Percentiles rank a stretch among this genome's conserved stretches.
These are phyloP conservation scores for Apocrypta bakeri DNA, from an alignment of 1,140 invertebrate species.

Conservation along the genomic window DNA sequence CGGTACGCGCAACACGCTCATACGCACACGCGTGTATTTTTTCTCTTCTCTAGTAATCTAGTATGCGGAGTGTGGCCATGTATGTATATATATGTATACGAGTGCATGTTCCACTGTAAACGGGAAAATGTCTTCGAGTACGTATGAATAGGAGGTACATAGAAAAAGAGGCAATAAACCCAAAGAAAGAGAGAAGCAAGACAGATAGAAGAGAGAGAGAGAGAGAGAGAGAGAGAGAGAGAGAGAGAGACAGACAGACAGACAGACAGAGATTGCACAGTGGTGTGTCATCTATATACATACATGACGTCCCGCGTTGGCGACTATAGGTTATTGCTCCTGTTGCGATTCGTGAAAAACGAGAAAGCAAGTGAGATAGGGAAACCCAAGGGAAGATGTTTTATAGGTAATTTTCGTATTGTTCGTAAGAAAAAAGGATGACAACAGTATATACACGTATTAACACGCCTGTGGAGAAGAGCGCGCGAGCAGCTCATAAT, in stretches of 20 bases:
- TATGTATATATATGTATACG: too few relatives aligned
- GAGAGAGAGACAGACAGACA: not conserved
- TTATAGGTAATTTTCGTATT: too few relatives aligned
- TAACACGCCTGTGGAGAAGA: too few relatives aligned
- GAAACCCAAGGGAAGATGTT: not conserved
- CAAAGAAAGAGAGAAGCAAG: not conserved
- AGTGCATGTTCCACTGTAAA: too few relatives aligned
- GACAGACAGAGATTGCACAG: not conserved
- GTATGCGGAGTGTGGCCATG: too few relatives aligned
- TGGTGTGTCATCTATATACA: not conserved
- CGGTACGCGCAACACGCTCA: conserved; percentile 13
- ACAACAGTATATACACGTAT: not conserved
- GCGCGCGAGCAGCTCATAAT: too few relatives aligned
- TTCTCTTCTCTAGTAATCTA: too few relatives aligned
- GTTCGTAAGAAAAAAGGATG: conserved; percentile 16
- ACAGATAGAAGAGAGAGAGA: not conserved
- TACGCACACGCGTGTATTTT: not conserved
- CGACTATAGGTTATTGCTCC: conserved; percentile 6
- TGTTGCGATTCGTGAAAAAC: conserved; percentile 27
- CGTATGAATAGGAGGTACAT: not conserved
- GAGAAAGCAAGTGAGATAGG: not conserved
- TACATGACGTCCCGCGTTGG: not conserved
- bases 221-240: not conserved
- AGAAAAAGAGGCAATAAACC: not conserved
- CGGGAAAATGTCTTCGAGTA: too few relatives aligned